Base-by-base conservation (phyloP, 2,113 vertebrate species). In the Passer domesticus region DNA sequence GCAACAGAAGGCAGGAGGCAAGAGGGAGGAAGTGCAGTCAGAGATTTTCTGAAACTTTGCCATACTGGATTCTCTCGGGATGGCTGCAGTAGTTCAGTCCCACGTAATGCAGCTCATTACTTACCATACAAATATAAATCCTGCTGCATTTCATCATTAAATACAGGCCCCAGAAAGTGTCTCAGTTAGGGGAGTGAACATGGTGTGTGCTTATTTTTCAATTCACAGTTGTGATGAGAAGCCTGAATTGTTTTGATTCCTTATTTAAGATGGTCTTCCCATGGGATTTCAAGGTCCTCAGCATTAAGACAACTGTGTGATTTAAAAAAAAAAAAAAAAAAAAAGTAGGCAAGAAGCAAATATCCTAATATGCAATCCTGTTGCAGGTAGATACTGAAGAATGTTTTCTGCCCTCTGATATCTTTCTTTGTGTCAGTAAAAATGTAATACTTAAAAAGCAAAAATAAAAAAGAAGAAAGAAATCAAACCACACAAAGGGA, bases 211-310 rank as follows among this genome's bases (percentile, higher is more conserved):
- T 81, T 68, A 44, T 93, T 96, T 93, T 96, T 92, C 88, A 78
- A 92, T 92, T 96, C 1, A 0, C 76, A 66, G 39, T 31, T 92
- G 73, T 87, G 69, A 81, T 84, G 73, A 95, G 83, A 87, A 96
- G 25, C 18, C 31, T 68, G 73, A 83, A 90, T 87, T 75, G 31
- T 87, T 97, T 96, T 93, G 68, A 68, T 94, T 94, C 90, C 55
- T 68, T 73, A 31, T 90, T 95, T 94, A 58, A 90, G 47, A 78
- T 73, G 44, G 60, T 66, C 52, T 87, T 80, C 95, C 80, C 85
- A 60, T 78, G 90, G 80, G 95, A 83, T 72, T 93, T 93, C 76
- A 94, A 94, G 76, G 88, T 81, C 79, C 44, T 83, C 60, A 70
- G 52, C 75, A 70, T 52, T 60, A 90, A 90, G 82, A 83, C 30